phyloP scores from a whole-genome alignment of 2,113 vertebrate species.

The Microcebus jonahi region DNA sequence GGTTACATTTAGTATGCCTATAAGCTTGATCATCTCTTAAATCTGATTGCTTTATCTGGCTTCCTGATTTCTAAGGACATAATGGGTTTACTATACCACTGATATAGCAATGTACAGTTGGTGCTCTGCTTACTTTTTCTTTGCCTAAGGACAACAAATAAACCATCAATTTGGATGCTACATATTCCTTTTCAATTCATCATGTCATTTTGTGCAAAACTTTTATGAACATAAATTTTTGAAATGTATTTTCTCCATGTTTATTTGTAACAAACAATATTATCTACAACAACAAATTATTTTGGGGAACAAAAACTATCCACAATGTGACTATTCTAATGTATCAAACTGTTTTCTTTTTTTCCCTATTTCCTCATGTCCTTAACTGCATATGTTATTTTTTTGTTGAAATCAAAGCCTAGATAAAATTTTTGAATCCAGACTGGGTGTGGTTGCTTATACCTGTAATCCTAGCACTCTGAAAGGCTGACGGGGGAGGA shows the following conservation, averaged over 20 bases:
- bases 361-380: not conserved
- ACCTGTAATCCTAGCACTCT: too few species aligned
- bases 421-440: not conserved
- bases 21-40: constrained; percentile 10
- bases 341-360: not conserved
- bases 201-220: not conserved
- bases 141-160: not conserved
- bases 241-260: not conserved
- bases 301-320: not conserved
- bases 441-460: too few species aligned
- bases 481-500: too few species aligned
- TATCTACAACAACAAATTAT: not conserved
- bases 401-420: constrained; percentile 16
- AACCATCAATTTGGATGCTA: not conserved
- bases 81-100: not conserved
- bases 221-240: not conserved
- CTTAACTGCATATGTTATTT: not conserved
- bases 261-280: not conserved
- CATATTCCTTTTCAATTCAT: not conserved
- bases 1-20: not conserved
- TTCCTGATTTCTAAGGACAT: not conserved
- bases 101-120: not conserved
- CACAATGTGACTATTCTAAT: not conserved
- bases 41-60: not conserved
- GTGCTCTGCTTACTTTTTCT: not conserved